phyloP scores from a whole-genome alignment of 2,888 invertebrate species.

The Cerastis leucographa region DNA sequence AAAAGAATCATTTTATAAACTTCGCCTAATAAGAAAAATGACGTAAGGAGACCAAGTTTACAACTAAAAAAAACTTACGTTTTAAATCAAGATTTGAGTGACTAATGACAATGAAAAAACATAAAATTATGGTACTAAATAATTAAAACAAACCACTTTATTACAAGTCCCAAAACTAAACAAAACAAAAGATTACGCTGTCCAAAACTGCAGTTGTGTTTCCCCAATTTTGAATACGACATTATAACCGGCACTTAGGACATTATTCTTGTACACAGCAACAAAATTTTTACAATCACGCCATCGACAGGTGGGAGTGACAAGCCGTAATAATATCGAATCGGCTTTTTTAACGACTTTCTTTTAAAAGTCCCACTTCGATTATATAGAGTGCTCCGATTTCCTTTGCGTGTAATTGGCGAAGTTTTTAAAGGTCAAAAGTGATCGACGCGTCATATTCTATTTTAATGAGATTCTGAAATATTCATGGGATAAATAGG shows the following conservation, averaged over 20 bases:
- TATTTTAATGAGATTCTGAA: conserved; percentile 62
- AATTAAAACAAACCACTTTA: background rate
- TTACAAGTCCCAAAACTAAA: background rate
- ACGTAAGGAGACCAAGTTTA: conserved; percentile 15
- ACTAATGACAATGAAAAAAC: background rate
- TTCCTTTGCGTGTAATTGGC: conserved; percentile 64
- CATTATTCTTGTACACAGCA: conserved; percentile 60
- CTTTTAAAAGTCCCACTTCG: conserved; percentile 75
- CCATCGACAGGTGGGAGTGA: conserved; percentile 82
- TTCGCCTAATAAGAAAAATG: conserved; percentile 23
- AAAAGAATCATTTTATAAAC: conserved; percentile 78
- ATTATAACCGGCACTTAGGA: conserved; percentile 63
- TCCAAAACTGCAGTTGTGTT: conserved; percentile 3
- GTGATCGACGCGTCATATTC: conserved; percentile 46
- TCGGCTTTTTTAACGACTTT: conserved; percentile 76
- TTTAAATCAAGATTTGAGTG: background rate
- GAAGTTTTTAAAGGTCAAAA: conserved; percentile 67
- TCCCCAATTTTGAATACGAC: conserved; percentile 16
- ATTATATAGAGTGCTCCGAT: conserved; percentile 75
- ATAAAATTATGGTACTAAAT: background rate
- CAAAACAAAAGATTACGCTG: background rate
- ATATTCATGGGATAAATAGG: conserved; percentile 26
- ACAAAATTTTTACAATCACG: conserved; percentile 83
- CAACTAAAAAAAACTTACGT: background rate
- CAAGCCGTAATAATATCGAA: conserved; percentile 80